Evolutionary conservation across 2,888 invertebrate species (phyloP), one percentile per base, ranked within the genome.

Genomic region (Priocnemis perturbator): DNA sequence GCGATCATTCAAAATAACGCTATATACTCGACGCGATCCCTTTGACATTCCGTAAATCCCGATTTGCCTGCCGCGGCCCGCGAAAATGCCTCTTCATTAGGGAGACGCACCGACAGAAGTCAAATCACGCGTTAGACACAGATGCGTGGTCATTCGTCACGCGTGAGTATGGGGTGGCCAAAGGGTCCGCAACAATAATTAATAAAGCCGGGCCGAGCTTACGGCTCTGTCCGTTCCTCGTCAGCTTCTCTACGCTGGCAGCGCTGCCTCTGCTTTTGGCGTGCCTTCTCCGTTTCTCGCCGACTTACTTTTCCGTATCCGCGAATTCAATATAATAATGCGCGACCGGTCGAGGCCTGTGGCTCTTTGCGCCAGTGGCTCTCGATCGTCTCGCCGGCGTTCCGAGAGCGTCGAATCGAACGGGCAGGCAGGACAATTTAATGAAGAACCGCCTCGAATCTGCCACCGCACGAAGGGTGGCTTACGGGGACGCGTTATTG

Each of bases 281-380:
- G 73, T 69, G 73, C 73, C 72, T 64, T 61, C 64, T 71, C 73
- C 76, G 74, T 72, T 76, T 79, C 74, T 73, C 60, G 61, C 59
- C 78, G 72, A 73, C 78, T 77, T 76, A 79, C 77, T 80, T 83
- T 83, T 77, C 79, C 79, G 74, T 85, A 83, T 85, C 81, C 79
- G 76, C 76, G 84, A 79, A 83, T 85, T 85, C 85, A 79, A 85
- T 85, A 83, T 82, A 85, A 85, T 85, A 85, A 85, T 83, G 76
- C 74, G 53, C 5, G 26, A 5, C 26, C 26, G 26, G 26, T 5
- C 52, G 69, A n/a, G 56, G 76, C 80, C 79, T 83, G 64, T 80
- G 76, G 66, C 70, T 73, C 78, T 59, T 76, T 71, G 70, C 55
- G 44, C 50, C 77, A 83, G 78, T 61, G 84, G 76, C 67, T 78